Base-by-base conservation (phyloP, 2,888 invertebrate species). In the Hydrotaea diabolus region DNA sequence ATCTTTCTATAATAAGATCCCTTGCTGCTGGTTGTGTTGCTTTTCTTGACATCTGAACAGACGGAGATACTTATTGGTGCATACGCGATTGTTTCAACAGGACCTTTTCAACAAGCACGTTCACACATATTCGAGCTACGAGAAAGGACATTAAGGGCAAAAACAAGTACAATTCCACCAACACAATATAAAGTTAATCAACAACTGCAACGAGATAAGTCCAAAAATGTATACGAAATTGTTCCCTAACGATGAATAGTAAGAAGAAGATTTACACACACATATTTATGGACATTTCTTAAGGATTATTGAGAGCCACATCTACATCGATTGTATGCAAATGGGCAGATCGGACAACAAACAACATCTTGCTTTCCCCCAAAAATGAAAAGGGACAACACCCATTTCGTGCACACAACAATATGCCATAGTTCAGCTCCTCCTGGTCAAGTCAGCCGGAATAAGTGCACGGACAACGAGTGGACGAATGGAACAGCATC, bases 281-380 rank as follows among this genome's bases (percentile, higher is more conserved):
- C 43, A 64, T 76, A 69, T 43, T 57, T 21, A 69, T 46, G 69
- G 23, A 43, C 57, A 73, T 55, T 81, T 78, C 71, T 77, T 17
- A 26, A 72, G 53, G 72, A 76, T 81, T 84, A 76, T 77, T 59
- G 53, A 80, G 39, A 39, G 5, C 4, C 66, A 62, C 62, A 49
- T 31, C 2, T 31, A 77, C 39, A 76, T 80, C 85, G 82, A 82
- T 85, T 82, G 82, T 82, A 85, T 82, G 82, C 77, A 82, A 82
- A 82, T 85, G 76, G 79, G 59, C 36, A 36, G 76, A 26, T 79
- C 66, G 31, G 57, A 69, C 46, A 69, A 69, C 19, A 76, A 23
- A 64, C 74, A 82, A 79, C 77, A 74, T 77, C 82, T 77, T 82
- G 69, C 55, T 77, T 19, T 79, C 23, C 3, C 39, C 21, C 11